Conservation (phyloP, 2,113 vertebrate genomes). For the Gulo gulo region DNA sequence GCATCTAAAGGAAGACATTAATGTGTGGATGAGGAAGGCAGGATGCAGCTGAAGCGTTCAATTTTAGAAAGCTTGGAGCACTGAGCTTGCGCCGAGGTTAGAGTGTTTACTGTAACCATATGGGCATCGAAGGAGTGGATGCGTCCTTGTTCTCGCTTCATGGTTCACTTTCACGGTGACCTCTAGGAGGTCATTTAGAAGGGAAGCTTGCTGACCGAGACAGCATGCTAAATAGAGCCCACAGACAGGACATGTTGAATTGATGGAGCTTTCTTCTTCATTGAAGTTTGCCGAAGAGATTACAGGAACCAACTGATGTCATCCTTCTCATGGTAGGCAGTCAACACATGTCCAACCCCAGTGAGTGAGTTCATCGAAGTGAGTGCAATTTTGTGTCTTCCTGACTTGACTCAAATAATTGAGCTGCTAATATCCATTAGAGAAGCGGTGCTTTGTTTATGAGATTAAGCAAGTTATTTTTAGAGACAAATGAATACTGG, state of each 20-base stretch:
- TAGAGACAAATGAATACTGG: background rate
- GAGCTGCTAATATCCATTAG: background rate
- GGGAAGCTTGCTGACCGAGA: background rate
- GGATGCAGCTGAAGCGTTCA: background rate
- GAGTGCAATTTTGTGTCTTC: background rate
- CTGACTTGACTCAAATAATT: background rate
- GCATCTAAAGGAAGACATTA: background rate
- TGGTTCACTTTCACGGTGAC: background rate
- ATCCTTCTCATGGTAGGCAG: background rate
- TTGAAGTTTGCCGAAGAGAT: background rate
- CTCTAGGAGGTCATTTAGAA: background rate
- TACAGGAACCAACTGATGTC: background rate
- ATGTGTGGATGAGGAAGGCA: background rate
- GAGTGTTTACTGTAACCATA: background rate
- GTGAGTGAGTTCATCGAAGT: background rate
- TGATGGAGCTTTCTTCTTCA: slow-evolving; percentile 3
- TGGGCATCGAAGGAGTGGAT: background rate
- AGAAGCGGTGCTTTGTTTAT: background rate
- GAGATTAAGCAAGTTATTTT: background rate
- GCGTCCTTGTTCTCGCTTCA: background rate
- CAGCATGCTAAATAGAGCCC: background rate
- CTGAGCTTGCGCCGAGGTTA: background rate
- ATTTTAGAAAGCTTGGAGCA: background rate
- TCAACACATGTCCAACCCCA: background rate
- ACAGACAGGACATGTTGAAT: background rate